Conservation (phyloP, 2,888 invertebrate species). For the Cephonodes hylas region DNA sequence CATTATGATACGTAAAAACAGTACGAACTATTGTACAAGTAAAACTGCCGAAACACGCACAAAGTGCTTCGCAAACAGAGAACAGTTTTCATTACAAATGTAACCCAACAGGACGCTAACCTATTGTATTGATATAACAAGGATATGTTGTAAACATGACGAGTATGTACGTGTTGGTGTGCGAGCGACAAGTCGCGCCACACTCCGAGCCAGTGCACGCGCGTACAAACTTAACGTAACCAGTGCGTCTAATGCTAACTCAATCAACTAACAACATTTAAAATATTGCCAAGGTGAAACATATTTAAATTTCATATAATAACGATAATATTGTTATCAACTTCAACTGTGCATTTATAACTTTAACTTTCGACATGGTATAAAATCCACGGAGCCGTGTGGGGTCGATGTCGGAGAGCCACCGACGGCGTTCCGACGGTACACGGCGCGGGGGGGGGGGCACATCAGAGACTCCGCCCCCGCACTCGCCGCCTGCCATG, state of each 20-base stretch:
- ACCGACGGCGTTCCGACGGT: too few species aligned
- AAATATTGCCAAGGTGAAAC: background rate
- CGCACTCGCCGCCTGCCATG: too few species aligned
- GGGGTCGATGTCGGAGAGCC: too few species aligned
- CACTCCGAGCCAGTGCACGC: too few species aligned
- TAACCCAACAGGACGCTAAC: constrained; percentile 11
- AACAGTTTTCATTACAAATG: background rate
- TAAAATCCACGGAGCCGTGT: background rate
- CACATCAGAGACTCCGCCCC: too few species aligned
- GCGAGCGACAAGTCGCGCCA: background rate
- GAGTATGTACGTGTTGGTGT: constrained; percentile 9
- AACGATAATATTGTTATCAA: background rate
- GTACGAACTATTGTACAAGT: background rate
- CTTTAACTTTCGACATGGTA: background rate
- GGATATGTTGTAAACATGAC: constrained; percentile 33
- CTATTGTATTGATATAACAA: constrained; percentile 33
- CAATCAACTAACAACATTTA: background rate
- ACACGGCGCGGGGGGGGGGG: too few species aligned
- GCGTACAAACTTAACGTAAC: constrained; percentile 1
- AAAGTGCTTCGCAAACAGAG: background rate
- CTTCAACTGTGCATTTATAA: background rate
- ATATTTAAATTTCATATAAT: background rate
- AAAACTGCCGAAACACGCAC: background rate
- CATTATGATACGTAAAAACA: background rate
- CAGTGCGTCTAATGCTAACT: background rate